phyloP scores from a whole-genome alignment of 2,888 invertebrate genomes.

The Drosophila seclusa region DNA sequence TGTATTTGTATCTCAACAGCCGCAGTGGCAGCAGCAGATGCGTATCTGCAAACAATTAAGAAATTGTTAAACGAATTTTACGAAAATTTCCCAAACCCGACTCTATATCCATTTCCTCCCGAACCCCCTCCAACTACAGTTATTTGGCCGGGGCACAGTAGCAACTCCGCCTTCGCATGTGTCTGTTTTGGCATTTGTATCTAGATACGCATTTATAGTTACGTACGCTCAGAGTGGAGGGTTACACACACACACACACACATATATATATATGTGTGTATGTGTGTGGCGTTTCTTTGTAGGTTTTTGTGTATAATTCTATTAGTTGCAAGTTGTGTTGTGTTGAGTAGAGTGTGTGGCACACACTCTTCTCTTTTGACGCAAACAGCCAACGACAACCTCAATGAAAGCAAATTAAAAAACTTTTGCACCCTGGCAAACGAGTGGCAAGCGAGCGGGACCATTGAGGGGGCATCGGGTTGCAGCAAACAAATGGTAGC shows the following conservation, averaged over 20 bases:
- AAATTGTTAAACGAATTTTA: conserved; percentile 79
- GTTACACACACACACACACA: conserved; percentile 13
- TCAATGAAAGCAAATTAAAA: conserved; percentile 80
- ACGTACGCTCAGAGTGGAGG: conserved; percentile 25
- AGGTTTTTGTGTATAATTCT: conserved; percentile 71
- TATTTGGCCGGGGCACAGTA: conserved; percentile 28
- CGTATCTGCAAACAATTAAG: conserved; percentile 79
- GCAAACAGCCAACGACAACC: conserved; percentile 63
- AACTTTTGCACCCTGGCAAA: conserved; percentile 62
- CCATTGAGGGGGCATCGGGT: not conserved
- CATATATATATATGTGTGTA: not conserved
- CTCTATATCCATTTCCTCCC: conserved; percentile 10
- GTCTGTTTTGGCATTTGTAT: conserved; percentile 61
- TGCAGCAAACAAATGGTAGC: conserved; percentile 12
- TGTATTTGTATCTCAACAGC: not conserved
- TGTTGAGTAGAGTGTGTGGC: conserved; percentile 34
- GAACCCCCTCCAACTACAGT: not conserved
- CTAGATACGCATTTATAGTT: conserved; percentile 67
- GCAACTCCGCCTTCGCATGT: conserved; percentile 27
- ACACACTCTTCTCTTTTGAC: conserved; percentile 49
- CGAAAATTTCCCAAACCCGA: conserved; percentile 59
- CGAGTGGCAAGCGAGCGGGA: not conserved
- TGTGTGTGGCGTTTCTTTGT: conserved; percentile 61
- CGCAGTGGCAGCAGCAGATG: conserved; percentile 55
- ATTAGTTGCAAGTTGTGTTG: conserved; percentile 73